These are phyloP conservation scores for Cloeon dipterum DNA, from an alignment of 2,888 invertebrate genomes.

Conservation along the genomic window DNA sequence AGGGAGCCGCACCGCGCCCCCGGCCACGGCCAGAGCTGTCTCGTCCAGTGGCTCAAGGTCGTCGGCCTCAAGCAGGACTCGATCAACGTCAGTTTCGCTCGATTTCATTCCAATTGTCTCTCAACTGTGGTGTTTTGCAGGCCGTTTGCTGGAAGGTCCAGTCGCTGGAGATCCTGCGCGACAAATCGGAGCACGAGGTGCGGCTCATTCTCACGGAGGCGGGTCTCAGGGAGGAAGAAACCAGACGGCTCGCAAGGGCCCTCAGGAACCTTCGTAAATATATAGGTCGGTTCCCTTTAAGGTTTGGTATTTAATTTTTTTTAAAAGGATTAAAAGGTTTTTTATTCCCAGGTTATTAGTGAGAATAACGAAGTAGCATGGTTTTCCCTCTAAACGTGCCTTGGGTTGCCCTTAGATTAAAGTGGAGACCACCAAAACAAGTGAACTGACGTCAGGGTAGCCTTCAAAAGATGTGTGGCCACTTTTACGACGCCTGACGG, in stretches of 20 bases:
- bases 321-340: too few species aligned
- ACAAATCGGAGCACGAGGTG: conserved; percentile 64
- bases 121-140: conserved; percentile 20
- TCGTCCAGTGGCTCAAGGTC: conserved; percentile 78
- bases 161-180: conserved; percentile 58
- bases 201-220: conserved; percentile 41
- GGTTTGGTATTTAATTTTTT: not conserved
- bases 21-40: conserved; percentile 27
- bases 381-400: too few species aligned
- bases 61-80: conserved; percentile 59
- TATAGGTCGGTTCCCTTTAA: conserved; percentile 30
- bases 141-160: conserved; percentile 44
- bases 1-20: conserved; percentile 28
- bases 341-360: too few species aligned
- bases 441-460: too few species aligned
- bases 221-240: conserved; percentile 54
- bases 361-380: too few species aligned
- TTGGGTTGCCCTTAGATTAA: too few species aligned
- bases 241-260: conserved; percentile 57
- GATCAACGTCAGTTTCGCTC: conserved; percentile 28
- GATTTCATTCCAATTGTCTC: too few species aligned
- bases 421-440: too few species aligned
- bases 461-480: too few species aligned
- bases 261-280: conserved; percentile 68
- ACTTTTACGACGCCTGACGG: too few species aligned